phyloP scores from a whole-genome alignment of 2,797 vertebrate species.

The Rhinichthys osculus region DNA sequence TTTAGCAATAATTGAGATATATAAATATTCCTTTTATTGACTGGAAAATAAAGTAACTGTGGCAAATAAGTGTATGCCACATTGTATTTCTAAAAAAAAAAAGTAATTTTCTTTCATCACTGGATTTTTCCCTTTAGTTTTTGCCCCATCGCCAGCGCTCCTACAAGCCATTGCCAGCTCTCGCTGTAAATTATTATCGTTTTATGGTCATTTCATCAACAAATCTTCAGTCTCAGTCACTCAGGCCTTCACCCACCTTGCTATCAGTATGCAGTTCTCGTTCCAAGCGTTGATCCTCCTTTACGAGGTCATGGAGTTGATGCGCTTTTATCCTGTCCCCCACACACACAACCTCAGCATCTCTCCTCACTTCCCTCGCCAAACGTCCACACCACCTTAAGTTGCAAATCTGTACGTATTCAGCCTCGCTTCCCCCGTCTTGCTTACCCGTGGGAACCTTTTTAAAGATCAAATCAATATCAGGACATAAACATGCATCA shows the following conservation, averaged over 20 bases:
- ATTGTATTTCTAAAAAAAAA: no score
- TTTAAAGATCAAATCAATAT: constrained; percentile 79
- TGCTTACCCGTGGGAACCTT: constrained; percentile 72
- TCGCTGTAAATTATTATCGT: not conserved
- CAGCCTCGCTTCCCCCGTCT: constrained; percentile 72
- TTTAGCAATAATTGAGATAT: no score
- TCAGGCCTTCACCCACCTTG: constrained; percentile 68
- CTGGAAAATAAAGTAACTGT: not conserved
- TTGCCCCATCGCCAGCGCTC: not conserved
- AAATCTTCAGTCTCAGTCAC: constrained; percentile 69
- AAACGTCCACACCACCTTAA: constrained; percentile 70
- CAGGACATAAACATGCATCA: constrained; percentile 77
- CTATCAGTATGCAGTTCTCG: constrained; percentile 79
- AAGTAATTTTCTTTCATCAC: not conserved
- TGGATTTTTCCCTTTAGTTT: not conserved
- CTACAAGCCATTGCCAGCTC: not conserved
- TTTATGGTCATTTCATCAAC: constrained; percentile 67
- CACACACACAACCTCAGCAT: constrained; percentile 63
- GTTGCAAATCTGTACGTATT: constrained; percentile 77
- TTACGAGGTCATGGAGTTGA: constrained; percentile 81
- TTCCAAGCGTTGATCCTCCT: constrained; percentile 77
- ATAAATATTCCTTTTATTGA: no score
- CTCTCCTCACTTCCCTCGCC: constrained; percentile 61
- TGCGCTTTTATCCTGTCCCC: constrained; percentile 76
- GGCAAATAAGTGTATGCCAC: not conserved